Evolutionary conservation across 2,888 invertebrate species (phyloP), one percentile per base, ranked within the genome.

Genomic region (Pachymerium ferrugineum): DNA sequence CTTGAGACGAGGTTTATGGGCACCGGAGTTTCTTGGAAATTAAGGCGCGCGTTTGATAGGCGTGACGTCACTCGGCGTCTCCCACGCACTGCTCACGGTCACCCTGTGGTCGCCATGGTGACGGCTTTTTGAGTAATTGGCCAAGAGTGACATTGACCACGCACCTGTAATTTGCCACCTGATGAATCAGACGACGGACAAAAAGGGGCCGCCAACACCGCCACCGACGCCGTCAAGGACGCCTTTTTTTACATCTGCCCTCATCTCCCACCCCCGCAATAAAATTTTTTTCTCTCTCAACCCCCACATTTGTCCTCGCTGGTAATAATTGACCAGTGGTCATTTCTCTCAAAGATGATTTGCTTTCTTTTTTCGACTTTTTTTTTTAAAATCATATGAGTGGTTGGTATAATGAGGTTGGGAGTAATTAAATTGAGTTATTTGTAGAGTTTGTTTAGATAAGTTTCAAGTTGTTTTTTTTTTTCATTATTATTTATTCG

Each of bases 1-100:
- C 62, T 62, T 62, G 62, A 62, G 62, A 62, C 62, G 62, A 62
- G 62, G 62, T 62, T 62, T 62, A 62, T 62, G 62, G 62, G 62
- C 62, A 62, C 62, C 62, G 62, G 28, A 62, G 62, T 62, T 62
- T 62, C 62, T 62, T 62, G 62, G 62, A 62, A 62, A 62, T 62
- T 62, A 62, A 62, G 62, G 62, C 62, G 62, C 62, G 62, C 62
- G 62, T 62, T 62, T 62, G 62, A 62, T 62, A 62, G 62, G 62
- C 62, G 62, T 62, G 62, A 62, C 62, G 62, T 62, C 62, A 62
- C 62, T 62, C 62, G 28, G 62, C 62, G 62, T 62, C 62, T 62
- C 62, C 62, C 62, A 62, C 62, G 62, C 62, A 28, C 8, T 14
- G 62, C 62, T 62, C 62, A 62, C 62, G 62, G 62, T 62, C 62